Conservation (phyloP, 2,888 invertebrate genomes). For the Oscheius myriophilus region DNA sequence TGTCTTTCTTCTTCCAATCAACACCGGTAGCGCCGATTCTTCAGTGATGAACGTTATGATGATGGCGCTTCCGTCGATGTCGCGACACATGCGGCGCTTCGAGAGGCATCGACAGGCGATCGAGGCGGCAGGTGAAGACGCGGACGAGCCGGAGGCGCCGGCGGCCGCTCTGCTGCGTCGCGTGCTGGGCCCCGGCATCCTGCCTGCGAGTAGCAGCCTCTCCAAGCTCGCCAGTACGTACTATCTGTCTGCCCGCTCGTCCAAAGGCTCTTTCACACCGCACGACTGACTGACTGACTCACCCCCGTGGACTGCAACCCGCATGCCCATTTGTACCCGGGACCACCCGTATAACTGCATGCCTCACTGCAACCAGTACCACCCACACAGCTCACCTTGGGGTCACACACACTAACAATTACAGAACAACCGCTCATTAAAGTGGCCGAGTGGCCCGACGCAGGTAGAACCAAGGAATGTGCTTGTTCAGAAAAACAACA, state of each 20-base stretch:
- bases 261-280: slow-evolving; percentile 17
- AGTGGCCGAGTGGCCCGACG: no score
- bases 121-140: slow-evolving; percentile 66
- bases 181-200: slow-evolving; percentile 38
- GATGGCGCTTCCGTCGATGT: slow-evolving; percentile 69
- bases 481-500: no score
- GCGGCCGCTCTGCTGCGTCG: slow-evolving; percentile 33
- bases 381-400: no score
- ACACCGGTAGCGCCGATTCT: slow-evolving; percentile 19
- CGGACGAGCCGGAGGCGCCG: slow-evolving; percentile 37
- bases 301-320: slow-evolving; percentile 16
- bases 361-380: not conserved
- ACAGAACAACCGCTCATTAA: no score
- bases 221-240: slow-evolving; percentile 33
- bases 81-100: slow-evolving; percentile 63
- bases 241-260: not conserved
- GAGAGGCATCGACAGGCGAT: slow-evolving; percentile 66
- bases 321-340: slow-evolving; percentile 11
- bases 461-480: no score
- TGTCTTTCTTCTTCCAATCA: slow-evolving; percentile 12
- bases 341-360: slow-evolving; percentile 18
- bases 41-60: slow-evolving; percentile 70
- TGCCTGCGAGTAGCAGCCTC: slow-evolving; percentile 36
- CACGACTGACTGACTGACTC: slow-evolving; percentile 10
- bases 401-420: no score